A percentile compares a stretch with the other conserved stretches of the same genome.
These are phyloP conservation scores for Trichonephila inaurata DNA, from an alignment of 1,140 invertebrate genomes.

Conservation along the genomic window DNA sequence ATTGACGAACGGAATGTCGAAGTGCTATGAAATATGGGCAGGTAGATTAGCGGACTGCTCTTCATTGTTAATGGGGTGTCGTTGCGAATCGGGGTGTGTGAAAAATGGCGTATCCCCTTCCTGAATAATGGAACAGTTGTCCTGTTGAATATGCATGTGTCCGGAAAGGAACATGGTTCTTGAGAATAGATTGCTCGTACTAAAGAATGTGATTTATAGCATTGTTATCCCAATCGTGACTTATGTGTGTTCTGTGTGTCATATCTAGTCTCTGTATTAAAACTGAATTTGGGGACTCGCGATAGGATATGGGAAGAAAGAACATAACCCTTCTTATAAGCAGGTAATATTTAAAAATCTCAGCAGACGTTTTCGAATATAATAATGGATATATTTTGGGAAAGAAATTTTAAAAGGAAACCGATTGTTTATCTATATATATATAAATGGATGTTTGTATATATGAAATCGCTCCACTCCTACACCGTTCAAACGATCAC, in stretches of 20 bases:
- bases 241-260: neutral
- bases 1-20: neutral
- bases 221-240: neutral
- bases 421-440: too few species aligned
- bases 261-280: neutral
- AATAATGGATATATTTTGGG: too few species aligned
- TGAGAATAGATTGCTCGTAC: neutral
- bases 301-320: too few species aligned
- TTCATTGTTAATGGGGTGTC: slow-evolving; percentile 11
- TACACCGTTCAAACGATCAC: too few species aligned
- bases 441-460: too few species aligned
- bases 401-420: too few species aligned
- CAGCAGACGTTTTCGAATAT: too few species aligned
- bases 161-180: neutral
- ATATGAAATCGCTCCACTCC: too few species aligned
- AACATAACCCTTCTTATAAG: too few species aligned
- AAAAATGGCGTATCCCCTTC: neutral
- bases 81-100: neutral
- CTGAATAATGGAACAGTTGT: slow-evolving; percentile 1
- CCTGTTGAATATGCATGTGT: neutral
- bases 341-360: too few species aligned
- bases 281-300: neutral
- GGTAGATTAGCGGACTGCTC: neutral
- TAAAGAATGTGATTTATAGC: neutral
- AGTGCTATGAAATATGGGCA: neutral